These are phyloP conservation scores for Zoanthus sansibaricus DNA, from an alignment of 92 coral and sea anemone genomes.

Conservation along the genomic window DNA sequence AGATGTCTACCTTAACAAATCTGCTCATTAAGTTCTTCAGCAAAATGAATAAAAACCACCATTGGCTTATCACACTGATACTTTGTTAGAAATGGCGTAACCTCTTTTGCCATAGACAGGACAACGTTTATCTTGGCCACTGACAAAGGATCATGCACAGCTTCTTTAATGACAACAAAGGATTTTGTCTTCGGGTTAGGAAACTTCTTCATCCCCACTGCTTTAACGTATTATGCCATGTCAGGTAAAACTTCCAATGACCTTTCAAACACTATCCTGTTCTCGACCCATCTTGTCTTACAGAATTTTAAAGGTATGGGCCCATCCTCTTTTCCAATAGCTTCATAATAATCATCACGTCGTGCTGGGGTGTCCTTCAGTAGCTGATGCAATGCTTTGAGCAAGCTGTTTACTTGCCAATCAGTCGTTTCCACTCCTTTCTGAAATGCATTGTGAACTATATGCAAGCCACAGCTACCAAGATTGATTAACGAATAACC, in stretches of 20 bases:
- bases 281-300: slow-evolving; percentile 53
- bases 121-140: slow-evolving; percentile 41
- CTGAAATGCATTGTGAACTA: slow-evolving; percentile 18
- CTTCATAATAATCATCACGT: slow-evolving; percentile 44
- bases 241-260: slow-evolving; percentile 47
- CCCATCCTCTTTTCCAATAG: slow-evolving; percentile 21
- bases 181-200: slow-evolving; percentile 47
- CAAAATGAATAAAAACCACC: slow-evolving; percentile 47
- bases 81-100: slow-evolving; percentile 38
- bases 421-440: slow-evolving; percentile 40
- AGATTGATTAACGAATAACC: slow-evolving; percentile 7
- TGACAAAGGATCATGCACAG: slow-evolving; percentile 43
- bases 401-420: slow-evolving; percentile 31
- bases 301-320: slow-evolving; percentile 57
- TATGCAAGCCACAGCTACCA: slow-evolving; percentile 35
- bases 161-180: slow-evolving; percentile 32
- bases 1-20: slow-evolving; percentile 29
- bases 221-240: slow-evolving; percentile 50
- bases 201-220: slow-evolving; percentile 40
- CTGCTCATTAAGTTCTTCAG: slow-evolving; percentile 38
- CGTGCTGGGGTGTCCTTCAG: slow-evolving; percentile 50
- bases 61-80: slow-evolving; percentile 49
- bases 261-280: slow-evolving; percentile 45
- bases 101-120: slow-evolving; percentile 33
- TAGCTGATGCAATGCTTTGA: slow-evolving; percentile 40